Percentiles rank a stretch among this genome's conserved stretches.
These are phyloP conservation scores for Dipodomys ordii DNA, from an alignment of 2,113 vertebrate species.

Conservation along the genomic window DNA sequence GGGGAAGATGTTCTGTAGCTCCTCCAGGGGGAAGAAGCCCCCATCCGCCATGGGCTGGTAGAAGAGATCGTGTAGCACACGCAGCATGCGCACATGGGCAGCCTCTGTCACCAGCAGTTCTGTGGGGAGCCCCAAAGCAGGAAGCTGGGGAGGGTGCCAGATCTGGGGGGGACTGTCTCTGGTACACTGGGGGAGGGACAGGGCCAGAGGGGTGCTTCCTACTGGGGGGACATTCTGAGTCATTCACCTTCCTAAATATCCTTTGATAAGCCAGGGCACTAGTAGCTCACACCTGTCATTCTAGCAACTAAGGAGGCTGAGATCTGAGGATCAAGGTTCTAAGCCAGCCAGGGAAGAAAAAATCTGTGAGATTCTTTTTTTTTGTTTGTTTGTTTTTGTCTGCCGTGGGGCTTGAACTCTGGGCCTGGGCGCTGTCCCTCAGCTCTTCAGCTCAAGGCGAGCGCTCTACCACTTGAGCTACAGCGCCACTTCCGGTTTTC, in stretches of 20 bases:
- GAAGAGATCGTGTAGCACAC: constrained; percentile 92
- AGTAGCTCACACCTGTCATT: no score
- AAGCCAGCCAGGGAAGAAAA: no score
- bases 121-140: constrained; percentile 65
- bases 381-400: no score
- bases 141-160: neutral
- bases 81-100: constrained; percentile 94
- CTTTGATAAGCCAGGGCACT: no score
- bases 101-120: constrained; percentile 94
- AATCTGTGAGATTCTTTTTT: no score
- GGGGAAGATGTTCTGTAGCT: constrained; percentile 92
- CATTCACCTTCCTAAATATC: neutral
- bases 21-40: constrained; percentile 83
- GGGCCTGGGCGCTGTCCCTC: no score
- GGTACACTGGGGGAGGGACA: neutral
- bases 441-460: no score
- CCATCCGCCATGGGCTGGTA: constrained; percentile 89
- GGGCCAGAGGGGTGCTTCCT: neutral
- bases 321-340: no score
- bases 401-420: no score
- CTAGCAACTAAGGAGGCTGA: no score
- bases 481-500: no score
- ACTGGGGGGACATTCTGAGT: neutral
- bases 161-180: neutral
- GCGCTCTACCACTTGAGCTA: no score